These are phyloP conservation scores for Polyodon spathula DNA, from an alignment of 2,113 vertebrate genomes.

Conservation along the genomic window DNA sequence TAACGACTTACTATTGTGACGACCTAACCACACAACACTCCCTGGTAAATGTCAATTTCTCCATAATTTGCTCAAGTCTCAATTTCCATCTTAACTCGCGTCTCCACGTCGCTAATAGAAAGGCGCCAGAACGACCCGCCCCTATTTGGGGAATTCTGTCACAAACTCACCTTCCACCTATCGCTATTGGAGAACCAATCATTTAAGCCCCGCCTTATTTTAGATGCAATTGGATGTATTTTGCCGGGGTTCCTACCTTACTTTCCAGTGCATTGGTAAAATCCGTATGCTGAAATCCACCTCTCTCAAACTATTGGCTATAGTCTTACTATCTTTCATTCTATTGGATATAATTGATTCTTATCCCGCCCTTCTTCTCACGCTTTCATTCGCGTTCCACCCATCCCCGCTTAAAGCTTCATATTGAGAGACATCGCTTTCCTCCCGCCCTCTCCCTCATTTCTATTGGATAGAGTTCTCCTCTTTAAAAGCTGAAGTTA, in stretches of 20 bases:
- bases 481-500: too few relatives aligned
- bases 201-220: conserved; percentile 21
- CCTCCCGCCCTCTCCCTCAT: not conserved
- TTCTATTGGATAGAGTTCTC: not conserved
- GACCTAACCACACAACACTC: not conserved
- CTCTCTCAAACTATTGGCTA: conserved; percentile 6
- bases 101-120: conserved; percentile 45
- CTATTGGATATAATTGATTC: conserved; percentile 10
- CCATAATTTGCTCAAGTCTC: conserved; percentile 9
- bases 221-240: conserved; percentile 25
- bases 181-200: conserved; percentile 28
- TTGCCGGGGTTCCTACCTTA: not conserved
- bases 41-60: not conserved
- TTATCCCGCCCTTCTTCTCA: conserved; percentile 3
- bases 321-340: not conserved
- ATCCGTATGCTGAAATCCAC: not conserved
- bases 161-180: conserved; percentile 10
- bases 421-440: not conserved
- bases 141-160: conserved; percentile 41
- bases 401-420: conserved; percentile 1
- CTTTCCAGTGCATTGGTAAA: not conserved
- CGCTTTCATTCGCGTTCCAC: not conserved
- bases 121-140: conserved; percentile 44
- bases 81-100: conserved; percentile 18
- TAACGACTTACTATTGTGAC: too few relatives aligned